phyloP scores from a whole-genome alignment of 2,797 vertebrate genomes.

The Enteromius unitaeniatus region DNA sequence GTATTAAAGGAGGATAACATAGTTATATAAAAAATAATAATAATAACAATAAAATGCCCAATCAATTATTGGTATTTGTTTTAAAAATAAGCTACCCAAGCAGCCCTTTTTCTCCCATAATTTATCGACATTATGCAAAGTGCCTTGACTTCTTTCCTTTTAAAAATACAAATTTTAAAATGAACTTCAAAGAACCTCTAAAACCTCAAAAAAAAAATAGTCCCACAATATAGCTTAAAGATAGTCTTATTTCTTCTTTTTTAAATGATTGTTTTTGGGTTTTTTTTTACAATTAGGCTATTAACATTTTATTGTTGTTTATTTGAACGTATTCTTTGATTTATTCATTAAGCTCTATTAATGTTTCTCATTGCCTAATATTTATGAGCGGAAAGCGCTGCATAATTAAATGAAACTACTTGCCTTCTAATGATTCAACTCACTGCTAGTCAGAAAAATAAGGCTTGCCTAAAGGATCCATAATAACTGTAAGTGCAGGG shows the following conservation, averaged over 20 bases:
- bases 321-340: neutral
- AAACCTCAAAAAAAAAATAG: too few species aligned
- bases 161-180: neutral
- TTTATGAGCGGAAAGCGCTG: neutral
- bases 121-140: neutral
- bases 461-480: constrained; percentile 11
- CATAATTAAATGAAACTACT: neutral
- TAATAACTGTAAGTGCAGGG: neutral
- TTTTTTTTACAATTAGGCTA: neutral
- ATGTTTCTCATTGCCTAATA: neutral
- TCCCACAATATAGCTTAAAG: neutral
- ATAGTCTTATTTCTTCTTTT: neutral
- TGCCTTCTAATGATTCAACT: neutral
- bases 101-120: too few species aligned
- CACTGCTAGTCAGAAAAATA: neutral
- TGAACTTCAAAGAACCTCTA: too few species aligned
- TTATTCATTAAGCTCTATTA: neutral
- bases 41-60: neutral
- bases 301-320: neutral
- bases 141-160: neutral
- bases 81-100: neutral
- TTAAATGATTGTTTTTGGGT: too few species aligned
- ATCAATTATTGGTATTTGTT: neutral
- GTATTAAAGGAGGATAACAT: neutral
- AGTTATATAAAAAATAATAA: constrained; percentile 14